Evolutionary conservation across 2,888 invertebrate genomes (phyloP), one percentile per base, ranked within the genome.

Genomic region (Synanthedon myopaeformis): DNA sequence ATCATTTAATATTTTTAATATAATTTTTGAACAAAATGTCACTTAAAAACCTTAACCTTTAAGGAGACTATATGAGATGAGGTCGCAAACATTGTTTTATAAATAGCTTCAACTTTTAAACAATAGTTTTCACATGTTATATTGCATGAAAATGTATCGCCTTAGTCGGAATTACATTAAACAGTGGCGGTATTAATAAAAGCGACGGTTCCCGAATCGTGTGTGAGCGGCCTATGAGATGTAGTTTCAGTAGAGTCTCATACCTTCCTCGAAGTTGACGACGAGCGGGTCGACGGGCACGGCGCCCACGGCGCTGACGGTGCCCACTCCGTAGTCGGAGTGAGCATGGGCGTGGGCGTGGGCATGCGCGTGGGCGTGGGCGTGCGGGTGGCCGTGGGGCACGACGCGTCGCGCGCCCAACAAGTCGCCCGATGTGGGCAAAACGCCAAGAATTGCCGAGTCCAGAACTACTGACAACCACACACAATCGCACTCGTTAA

Each of bases 211-310:
- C 49, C 13, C 49, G 17, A 49, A 49, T 17, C 49, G 49, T 49
- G 12, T 17, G 49, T 12, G 6, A 17, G 17, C 17, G 49, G 49
- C 49, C 17, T 49, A 49, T 13, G 74, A 76, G 76, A 79, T 79
- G 58, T 75, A 76, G 70, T 78, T 79, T 88, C 90, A 91, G 89
- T 92, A 92, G 82, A 92, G 90, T 75, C 92, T 91, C 92, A 92
- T 92, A 92, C 93, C 93, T 92, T 93, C 93, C 89, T 93, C 93
- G 82, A 93, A 92, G 89, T 91, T 92, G 73, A 93, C 92, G 69
- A 93, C 93, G 67, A 93, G 89, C 48, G 92, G 91, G 74, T 92
- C 92, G 59, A 92, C 91, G 13, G 51, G 51, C n/a, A 51, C 35
- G 56, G 80, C 79, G 72, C 83, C 79, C 53, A 67, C 60, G 17